phyloP scores from a whole-genome alignment of 2,888 invertebrate species.

The Cremastinae sp. region DNA sequence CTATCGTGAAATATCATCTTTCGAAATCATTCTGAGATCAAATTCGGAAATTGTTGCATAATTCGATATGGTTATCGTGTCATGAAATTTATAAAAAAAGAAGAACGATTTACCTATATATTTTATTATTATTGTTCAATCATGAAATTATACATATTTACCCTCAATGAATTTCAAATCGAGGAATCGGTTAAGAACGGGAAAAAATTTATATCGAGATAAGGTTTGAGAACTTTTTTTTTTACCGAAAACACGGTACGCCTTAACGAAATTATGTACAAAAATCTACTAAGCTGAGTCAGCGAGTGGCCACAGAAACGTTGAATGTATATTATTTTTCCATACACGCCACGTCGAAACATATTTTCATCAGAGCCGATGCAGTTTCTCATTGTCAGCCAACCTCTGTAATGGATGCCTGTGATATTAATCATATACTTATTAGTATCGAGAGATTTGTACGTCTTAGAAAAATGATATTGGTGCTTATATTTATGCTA shows the following conservation, averaged over 20 bases:
- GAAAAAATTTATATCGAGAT: slow-evolving; percentile 40
- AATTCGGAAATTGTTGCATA: slow-evolving; percentile 5
- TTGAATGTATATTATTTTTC: slow-evolving; percentile 50
- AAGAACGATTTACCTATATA: too few species aligned
- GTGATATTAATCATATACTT: slow-evolving; percentile 50
- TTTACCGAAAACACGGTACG: slow-evolving; percentile 63
- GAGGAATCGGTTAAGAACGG: neutral
- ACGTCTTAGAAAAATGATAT: slow-evolving; percentile 13
- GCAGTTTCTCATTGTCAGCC: neutral
- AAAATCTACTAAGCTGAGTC: slow-evolving; percentile 17
- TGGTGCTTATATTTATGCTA: slow-evolving; percentile 6
- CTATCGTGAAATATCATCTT: neutral
- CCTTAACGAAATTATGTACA: slow-evolving; percentile 62
- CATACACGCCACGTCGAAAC: neutral
- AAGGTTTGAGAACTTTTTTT: slow-evolving; percentile 56
- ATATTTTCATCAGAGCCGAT: slow-evolving; percentile 15
- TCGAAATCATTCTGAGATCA: neutral
- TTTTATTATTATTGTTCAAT: too few species aligned
- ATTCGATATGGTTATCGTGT: slow-evolving; percentile 6
- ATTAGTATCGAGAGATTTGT: slow-evolving; percentile 36
- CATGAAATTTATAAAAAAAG: neutral
- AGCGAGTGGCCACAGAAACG: slow-evolving; percentile 21
- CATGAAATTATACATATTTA: too few species aligned
- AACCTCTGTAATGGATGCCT: slow-evolving; percentile 18
- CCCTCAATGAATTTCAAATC: too few species aligned